Base-by-base conservation (phyloP, 2,113 vertebrate species). In the Tetrax tetrax region DNA sequence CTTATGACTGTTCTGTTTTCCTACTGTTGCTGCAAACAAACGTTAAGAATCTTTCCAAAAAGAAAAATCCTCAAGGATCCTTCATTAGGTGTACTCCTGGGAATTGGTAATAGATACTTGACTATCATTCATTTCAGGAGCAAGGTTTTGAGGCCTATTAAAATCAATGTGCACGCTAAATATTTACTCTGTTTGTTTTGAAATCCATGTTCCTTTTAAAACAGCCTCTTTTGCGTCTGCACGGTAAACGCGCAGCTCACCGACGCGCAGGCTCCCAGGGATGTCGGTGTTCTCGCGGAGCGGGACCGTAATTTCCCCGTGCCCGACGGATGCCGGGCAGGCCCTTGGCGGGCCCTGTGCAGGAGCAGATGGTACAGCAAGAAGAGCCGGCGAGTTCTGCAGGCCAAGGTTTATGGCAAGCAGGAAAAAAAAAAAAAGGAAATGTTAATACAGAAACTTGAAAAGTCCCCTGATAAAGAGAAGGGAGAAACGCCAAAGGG, bases 111-210 rank as follows among this genome's bases (percentile, higher is more conserved):
- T 90, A 92, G 93, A 91, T 90, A 78, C 91, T 96, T 91, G 95
- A 97, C 86, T 85, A 89, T 95, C 80, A 93, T 97, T 96, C 93
- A 95, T 94, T 97, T 96, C 89, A 94, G 95, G 94, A 97, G 95
- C 43, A 69, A 80, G 91, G 35, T 88, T 95, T 78, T 53, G 89
- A 92, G 64, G 93, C 93, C 80, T 95, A 77, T 92, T 97, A 93
- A 93, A 97, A 96, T 93, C 88, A 94, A 59, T 59, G 94, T 69
- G 60, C 59, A 6, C 9, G 4, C 74, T 95, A 93, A 96, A 95
- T 94, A 91, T 96, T 95, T 93, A 91, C 86, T 53, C 70, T 92
- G 79, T 87, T 87, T 89, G 81, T 90, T 96, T 89, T 47, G 87
- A 86, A 93, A 83, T 51, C 41, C 61, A 10, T 54, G 12, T 91